Evolutionary conservation across 2,888 invertebrate genomes (phyloP).

Genomic region (Agrotis exclamationis): DNA sequence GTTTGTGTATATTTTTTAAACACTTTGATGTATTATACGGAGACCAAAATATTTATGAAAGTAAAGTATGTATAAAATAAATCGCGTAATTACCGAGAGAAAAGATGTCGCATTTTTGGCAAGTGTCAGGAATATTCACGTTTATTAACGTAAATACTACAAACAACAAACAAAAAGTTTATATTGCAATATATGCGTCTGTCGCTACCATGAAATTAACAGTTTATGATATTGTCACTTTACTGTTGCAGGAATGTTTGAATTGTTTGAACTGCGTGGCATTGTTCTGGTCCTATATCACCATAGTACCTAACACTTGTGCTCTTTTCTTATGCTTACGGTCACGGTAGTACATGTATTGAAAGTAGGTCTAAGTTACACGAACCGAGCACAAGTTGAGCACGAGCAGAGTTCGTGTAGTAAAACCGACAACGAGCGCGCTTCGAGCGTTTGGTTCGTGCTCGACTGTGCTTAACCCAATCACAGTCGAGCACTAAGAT

Average conservation of each 20-base stretch:
- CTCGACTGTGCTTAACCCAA: too few species aligned
- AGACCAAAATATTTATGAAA: background rate
- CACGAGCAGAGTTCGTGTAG: too few species aligned
- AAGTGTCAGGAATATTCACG: conserved; percentile 1
- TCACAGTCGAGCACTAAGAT: too few species aligned
- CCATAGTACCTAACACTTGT: too few species aligned
- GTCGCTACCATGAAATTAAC: background rate
- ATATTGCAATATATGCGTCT: background rate
- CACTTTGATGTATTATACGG: conserved; percentile 24
- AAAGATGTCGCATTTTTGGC: conserved; percentile 8
- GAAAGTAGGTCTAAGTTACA: too few species aligned
- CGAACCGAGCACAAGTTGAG: too few species aligned
- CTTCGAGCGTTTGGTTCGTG: too few species aligned
- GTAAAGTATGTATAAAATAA: conserved; percentile 20
- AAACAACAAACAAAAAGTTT: conserved; percentile 3
- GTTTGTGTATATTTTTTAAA: background rate
- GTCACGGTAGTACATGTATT: too few species aligned
- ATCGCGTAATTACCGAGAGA: conserved; percentile 1
- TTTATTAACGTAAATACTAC: conserved; percentile 7
- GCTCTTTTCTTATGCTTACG: too few species aligned
- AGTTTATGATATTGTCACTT: conserved; percentile 8
- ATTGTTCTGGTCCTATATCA: background rate
- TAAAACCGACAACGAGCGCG: too few species aligned
- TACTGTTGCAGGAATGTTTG: background rate
- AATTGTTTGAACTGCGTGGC: too few species aligned